phyloP scores from a whole-genome alignment of 2,113 vertebrate species.

The Aspiorhynchus laticeps region DNA sequence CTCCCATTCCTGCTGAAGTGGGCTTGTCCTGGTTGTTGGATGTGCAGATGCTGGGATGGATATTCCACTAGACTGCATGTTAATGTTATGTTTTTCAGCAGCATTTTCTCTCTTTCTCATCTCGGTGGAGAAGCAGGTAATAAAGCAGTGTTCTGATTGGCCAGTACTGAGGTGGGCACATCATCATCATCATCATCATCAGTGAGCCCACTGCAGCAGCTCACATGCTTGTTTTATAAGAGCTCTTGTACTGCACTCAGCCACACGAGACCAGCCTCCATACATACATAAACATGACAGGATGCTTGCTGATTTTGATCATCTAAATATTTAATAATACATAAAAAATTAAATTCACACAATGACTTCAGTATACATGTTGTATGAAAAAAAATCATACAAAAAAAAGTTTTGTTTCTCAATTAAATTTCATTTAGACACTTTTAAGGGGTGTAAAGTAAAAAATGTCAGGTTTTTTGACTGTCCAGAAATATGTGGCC shows the following conservation, averaged over 20 bases:
- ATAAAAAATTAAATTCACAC: not conserved
- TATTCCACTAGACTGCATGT: not conserved
- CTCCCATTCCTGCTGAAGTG: not conserved
- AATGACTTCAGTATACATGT: not conserved
- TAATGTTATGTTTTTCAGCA: not conserved
- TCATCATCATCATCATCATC: conserved; percentile 28
- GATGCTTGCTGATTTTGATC: not conserved
- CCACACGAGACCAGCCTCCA: not conserved
- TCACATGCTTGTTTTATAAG: conserved; percentile 16
- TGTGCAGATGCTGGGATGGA: not conserved
- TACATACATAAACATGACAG: not conserved
- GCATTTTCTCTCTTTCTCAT: not conserved
- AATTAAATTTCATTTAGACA: not conserved
- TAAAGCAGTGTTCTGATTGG: conserved; percentile 10
- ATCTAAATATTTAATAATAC: conserved; percentile 3
- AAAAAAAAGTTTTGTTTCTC: not conserved
- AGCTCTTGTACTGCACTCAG: not conserved
- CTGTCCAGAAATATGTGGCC: not conserved
- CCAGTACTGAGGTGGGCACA: conserved; percentile 9
- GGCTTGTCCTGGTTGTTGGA: not conserved
- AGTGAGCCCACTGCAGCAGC: conserved; percentile 25
- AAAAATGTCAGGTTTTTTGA: not conserved
- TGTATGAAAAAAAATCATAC: not conserved
- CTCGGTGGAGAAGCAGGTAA: not conserved
- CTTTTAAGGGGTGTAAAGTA: not conserved